A percentile compares a stretch with the other conserved stretches of the same genome.
phyloP scores from a whole-genome alignment of 1,140 invertebrate genomes.

The Phenacoccus solenopsis region DNA sequence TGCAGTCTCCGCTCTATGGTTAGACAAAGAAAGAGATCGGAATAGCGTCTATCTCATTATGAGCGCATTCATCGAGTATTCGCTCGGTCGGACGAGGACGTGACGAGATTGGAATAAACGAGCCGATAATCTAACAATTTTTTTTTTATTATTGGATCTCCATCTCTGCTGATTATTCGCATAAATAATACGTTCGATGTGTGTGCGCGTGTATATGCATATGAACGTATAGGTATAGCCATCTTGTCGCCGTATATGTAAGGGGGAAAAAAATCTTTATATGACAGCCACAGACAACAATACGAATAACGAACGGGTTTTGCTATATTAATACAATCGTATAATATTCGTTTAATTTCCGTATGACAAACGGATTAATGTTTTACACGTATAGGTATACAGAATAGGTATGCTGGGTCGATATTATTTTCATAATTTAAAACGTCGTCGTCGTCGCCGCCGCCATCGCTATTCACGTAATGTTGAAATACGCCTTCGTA shows the following conservation, averaged over 20 bases:
- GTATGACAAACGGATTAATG: background rate
- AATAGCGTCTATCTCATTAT: too few species aligned
- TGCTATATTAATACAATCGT: background rate
- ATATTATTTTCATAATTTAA: background rate
- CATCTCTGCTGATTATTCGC: conserved; percentile 2
- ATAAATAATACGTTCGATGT: background rate
- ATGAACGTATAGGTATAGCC: conserved; percentile 1
- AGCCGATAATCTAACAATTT: conserved; percentile 8
- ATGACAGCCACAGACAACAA: too few species aligned
- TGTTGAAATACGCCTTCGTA: too few species aligned
- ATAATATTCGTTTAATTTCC: background rate
- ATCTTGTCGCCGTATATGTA: too few species aligned
- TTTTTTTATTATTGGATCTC: background rate
- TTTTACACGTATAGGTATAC: too few species aligned
- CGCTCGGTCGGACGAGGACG: background rate
- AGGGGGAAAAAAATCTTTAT: too few species aligned
- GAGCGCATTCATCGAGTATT: background rate
- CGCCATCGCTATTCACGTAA: too few species aligned
- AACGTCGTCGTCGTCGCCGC: too few species aligned
- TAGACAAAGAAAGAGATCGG: background rate
- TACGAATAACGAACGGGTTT: background rate
- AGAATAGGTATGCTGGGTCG: too few species aligned
- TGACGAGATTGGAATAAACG: conserved; percentile 16
- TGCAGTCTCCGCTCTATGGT: too few species aligned
- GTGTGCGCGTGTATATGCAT: background rate